A percentile compares a stretch with the other conserved stretches of the same genome.
Evolutionary conservation across 2,888 invertebrate genomes (phyloP).

Genomic region (Hermodice carunculata): DNA sequence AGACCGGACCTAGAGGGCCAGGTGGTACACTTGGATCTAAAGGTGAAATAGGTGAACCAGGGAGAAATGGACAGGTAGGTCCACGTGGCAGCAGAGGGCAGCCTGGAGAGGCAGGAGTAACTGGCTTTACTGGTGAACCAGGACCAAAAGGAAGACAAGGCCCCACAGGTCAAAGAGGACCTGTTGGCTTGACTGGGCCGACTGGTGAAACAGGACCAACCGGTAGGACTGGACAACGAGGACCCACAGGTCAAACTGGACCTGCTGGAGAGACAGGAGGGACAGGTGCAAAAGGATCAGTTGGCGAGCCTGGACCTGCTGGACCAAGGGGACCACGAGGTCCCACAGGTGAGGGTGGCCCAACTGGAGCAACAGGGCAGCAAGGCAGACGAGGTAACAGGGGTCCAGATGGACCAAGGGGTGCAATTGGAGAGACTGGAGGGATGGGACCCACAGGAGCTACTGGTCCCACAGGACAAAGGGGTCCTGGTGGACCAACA

Average conservation of each 20-base stretch:
- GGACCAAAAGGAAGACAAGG: slow-evolving; percentile 10
- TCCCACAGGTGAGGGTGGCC: background rate
- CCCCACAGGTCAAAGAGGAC: no score
- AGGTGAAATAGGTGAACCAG: background rate
- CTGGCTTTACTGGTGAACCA: background rate
- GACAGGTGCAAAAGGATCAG: background rate
- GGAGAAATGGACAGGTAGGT: background rate
- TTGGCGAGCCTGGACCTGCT: background rate
- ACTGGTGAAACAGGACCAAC: slow-evolving; percentile 20
- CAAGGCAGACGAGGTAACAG: background rate
- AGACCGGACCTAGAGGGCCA: slow-evolving; percentile 10
- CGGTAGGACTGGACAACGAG: background rate
- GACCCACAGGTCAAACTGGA: background rate
- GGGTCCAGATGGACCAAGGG: background rate
- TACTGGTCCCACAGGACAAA: background rate
- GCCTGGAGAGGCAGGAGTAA: background rate
- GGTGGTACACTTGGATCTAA: background rate
- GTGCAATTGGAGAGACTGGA: slow-evolving; percentile 1
- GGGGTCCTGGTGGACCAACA: background rate
- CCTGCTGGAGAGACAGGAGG: background rate
- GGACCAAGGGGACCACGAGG: background rate
- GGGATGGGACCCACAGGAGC: background rate
- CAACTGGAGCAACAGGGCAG: background rate
- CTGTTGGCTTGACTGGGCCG: slow-evolving; percentile 21
- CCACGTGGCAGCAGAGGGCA: background rate